Base-by-base conservation (phyloP, 2,113 vertebrate genomes). In the Pardalotus punctatus region DNA sequence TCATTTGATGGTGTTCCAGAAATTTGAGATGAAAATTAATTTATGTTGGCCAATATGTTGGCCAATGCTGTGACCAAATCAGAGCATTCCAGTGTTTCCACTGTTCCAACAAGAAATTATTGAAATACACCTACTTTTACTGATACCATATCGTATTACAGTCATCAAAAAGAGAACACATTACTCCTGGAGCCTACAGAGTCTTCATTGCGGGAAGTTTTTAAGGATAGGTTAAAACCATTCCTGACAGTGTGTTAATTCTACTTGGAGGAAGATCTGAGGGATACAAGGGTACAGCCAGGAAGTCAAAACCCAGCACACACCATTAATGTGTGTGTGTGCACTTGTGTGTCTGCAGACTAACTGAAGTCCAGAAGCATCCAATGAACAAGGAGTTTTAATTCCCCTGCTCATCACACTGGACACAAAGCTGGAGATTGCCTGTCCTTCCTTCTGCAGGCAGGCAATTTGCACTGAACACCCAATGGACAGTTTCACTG, bases 221-320 rank as follows among this genome's bases (percentile, higher is more conserved):
- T 85, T 24, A 53, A 60, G 54, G 38, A 64, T 19, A 61, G 25
- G 13, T 69, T 54, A 83, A 83, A 81, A 77, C 6, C 12, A 45
- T 40, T 76, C 20, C 20, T 53, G 20, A 45, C 12, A 42, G 4
- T 16, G 11, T 29, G 12, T 31, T 77, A 81, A 77, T 71, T 86
- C 47, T 50, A 28, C 33, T 54, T 73, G 56, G n/a, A 89, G 36
- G 70, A 94, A 78, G 10, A 60, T 12, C 40, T 22, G 9, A 72
- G 27, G 20, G 29, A 57, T 40, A n/a, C 0, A 0, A 65, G 38
- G 10, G 12, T 36, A 33, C 2, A 71, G 48, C 62, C 10, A 69
- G 8, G 35, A 85, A 69, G 36, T 13, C 33, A 77, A 92, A 92
- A 81, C 48, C 25, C 15, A 51, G 23, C n/a, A 83, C 15, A 31